phyloP scores from a whole-genome alignment of 64 coral and sea anemone species.

The Platygyra sinensis region DNA sequence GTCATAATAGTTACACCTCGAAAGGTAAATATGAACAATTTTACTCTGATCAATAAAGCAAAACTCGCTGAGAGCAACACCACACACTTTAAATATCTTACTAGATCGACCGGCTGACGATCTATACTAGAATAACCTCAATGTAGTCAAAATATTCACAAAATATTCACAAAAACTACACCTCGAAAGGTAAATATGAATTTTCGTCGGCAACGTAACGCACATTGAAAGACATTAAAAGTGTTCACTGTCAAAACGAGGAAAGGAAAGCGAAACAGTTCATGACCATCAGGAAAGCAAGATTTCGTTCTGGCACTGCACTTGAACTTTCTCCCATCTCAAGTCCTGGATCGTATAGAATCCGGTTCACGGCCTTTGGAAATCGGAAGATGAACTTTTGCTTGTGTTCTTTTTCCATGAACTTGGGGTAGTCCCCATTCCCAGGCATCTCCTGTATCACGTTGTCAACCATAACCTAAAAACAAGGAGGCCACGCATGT shows the following conservation, averaged over 20 bases:
- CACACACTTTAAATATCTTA: no score
- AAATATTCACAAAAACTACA: no score
- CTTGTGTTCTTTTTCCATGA: constrained; percentile 1
- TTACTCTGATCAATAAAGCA: no score
- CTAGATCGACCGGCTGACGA: no score
- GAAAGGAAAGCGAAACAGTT: not conserved
- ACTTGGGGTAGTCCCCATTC: constrained; percentile 22
- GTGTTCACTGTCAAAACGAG: not conserved
- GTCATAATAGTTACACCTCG: no score
- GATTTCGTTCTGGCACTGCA: not conserved
- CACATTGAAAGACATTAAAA: not conserved
- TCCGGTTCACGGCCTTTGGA: constrained; percentile 15
- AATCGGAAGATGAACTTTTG: constrained; percentile 42
- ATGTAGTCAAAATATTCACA: no score
- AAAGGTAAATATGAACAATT: no score
- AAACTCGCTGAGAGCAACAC: no score
- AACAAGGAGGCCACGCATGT: not conserved
- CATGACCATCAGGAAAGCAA: not conserved
- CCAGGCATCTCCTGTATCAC: constrained; percentile 21
- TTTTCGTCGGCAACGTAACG: not conserved
- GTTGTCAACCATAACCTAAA: constrained; percentile 38
- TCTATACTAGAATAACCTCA: no score
- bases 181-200: no score
- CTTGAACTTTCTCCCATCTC: not conserved
- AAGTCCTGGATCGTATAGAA: constrained; percentile 39